phyloP scores from a whole-genome alignment of 2,113 vertebrate species.

The Malurus alboscapulatus region DNA sequence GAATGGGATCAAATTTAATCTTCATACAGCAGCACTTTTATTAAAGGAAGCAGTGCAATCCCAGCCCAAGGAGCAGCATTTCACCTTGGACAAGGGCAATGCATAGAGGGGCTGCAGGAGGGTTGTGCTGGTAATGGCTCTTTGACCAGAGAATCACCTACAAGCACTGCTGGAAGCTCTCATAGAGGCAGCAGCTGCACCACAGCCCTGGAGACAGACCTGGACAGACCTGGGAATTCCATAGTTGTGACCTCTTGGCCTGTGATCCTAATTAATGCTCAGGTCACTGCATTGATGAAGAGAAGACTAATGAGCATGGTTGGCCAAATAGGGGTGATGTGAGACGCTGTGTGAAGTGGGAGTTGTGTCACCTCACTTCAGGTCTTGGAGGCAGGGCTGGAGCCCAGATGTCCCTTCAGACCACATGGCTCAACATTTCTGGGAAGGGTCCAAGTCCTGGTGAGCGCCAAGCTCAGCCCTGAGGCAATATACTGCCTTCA shows the following conservation, averaged over 20 bases:
- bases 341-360: background rate
- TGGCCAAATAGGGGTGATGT: background rate
- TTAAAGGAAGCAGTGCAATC: background rate
- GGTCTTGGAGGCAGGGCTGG: background rate
- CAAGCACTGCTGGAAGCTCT: background rate
- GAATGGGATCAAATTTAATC: background rate
- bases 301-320: background rate
- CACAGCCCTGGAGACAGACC: background rate
- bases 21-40: background rate
- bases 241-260: background rate
- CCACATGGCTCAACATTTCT: background rate
- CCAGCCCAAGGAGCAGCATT: background rate
- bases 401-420: background rate
- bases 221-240: background rate
- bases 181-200: background rate
- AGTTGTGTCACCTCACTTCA: background rate
- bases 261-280: background rate
- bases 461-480: background rate
- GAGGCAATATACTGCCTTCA: background rate
- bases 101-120: background rate
- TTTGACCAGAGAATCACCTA: background rate
- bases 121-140: background rate
- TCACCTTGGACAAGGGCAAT: background rate
- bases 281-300: background rate
- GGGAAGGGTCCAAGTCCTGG: background rate